These are phyloP conservation scores for Geococcyx californianus DNA, from an alignment of 2,113 vertebrate species.

Conservation along the genomic window DNA sequence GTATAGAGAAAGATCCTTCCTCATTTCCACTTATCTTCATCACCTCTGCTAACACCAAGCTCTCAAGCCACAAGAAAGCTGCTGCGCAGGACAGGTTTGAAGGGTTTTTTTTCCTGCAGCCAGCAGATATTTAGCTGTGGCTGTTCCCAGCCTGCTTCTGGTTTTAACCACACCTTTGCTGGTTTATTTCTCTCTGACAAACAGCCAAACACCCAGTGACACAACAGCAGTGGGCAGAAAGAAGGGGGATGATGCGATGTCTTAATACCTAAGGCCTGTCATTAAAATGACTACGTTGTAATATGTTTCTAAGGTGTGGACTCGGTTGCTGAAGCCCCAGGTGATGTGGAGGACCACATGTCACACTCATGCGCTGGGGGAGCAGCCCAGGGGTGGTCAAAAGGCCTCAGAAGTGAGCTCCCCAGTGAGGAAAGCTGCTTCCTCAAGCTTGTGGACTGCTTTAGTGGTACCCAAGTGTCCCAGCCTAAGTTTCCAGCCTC, in stretches of 20 bases:
- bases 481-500: neutral
- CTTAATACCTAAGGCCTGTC: neutral
- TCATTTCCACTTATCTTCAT: neutral
- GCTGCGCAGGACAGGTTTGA: neutral
- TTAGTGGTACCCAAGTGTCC: neutral
- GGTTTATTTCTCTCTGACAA: neutral
- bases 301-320: neutral
- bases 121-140: neutral
- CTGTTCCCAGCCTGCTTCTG: neutral
- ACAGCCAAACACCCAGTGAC: neutral
- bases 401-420: neutral
- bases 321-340: neutral
- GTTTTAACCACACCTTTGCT: neutral
- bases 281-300: neutral
- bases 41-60: neutral
- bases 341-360: neutral
- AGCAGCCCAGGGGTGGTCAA: neutral
- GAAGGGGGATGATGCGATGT: neutral
- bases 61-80: neutral
- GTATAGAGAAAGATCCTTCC: conserved; percentile 56
- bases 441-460: neutral
- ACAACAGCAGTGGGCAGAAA: neutral
- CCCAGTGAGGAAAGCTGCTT: neutral
- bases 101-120: neutral
- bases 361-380: neutral